phyloP scores from a whole-genome alignment of 2,888 invertebrate genomes.

The Lepeophtheirus nordmannii region DNA sequence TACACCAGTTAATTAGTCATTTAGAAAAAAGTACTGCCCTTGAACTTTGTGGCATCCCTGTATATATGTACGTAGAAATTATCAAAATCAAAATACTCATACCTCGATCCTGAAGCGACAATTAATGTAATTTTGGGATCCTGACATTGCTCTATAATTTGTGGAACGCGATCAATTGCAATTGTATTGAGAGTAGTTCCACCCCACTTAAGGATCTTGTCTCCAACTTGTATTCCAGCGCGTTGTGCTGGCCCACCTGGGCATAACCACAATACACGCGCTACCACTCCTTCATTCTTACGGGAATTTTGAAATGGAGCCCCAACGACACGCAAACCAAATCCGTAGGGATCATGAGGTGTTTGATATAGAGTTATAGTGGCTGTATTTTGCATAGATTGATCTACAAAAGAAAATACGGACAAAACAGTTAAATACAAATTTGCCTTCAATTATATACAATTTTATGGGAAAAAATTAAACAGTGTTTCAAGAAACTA shows the following conservation, averaged over 20 bases:
- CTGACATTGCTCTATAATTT: constrained; percentile 15
- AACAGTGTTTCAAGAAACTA: too few relatives aligned
- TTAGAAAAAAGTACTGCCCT: too few relatives aligned
- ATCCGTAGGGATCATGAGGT: not conserved
- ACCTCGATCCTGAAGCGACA: not conserved
- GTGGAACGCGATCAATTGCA: constrained; percentile 16
- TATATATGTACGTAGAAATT: too few relatives aligned
- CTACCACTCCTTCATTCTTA: not conserved
- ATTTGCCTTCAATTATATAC: too few relatives aligned
- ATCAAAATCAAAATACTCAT: not conserved
- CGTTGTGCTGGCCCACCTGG: constrained; percentile 18
- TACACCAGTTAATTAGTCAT: too few relatives aligned
- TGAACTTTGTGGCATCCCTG: too few relatives aligned
- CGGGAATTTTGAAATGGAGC: not conserved
- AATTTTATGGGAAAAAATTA: too few relatives aligned
- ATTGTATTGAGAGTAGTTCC: constrained; percentile 1
- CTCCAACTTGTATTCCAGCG: constrained; percentile 17
- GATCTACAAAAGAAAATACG: not conserved
- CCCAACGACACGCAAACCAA: constrained; percentile 17
- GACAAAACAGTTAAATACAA: too few relatives aligned
- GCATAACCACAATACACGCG: constrained; percentile 3
- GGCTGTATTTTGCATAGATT: not conserved
- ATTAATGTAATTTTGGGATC: not conserved
- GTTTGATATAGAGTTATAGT: constrained; percentile 13
- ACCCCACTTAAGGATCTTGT: constrained; percentile 15